Evolutionary conservation across 2,797 vertebrate genomes (phyloP).

Genomic region (Decapterus maruadsi): DNA sequence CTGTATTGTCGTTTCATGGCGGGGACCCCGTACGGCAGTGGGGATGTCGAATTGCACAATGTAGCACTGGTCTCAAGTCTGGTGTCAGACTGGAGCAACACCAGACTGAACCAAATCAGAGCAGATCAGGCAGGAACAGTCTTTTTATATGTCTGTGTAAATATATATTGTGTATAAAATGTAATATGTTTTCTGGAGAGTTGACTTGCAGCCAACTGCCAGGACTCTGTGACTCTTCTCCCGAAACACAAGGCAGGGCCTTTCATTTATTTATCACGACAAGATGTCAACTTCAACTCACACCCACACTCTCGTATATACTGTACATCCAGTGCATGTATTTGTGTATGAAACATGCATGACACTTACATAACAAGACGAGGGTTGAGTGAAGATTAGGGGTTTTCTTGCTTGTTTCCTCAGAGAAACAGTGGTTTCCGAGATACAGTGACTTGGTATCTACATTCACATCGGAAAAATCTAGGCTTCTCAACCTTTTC

Average conservation of each 20-base stretch:
- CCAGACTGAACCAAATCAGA: slow-evolving; percentile 47
- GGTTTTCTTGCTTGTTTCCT: slow-evolving; percentile 30
- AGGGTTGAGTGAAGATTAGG: slow-evolving; percentile 1
- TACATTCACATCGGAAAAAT: background rate
- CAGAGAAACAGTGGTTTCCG: slow-evolving; percentile 53
- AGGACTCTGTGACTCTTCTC: slow-evolving; percentile 63
- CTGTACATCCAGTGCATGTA: slow-evolving; percentile 66
- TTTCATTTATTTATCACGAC: slow-evolving; percentile 81
- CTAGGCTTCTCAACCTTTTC: background rate
- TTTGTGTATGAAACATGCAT: slow-evolving; percentile 80
- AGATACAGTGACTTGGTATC: slow-evolving; percentile 1
- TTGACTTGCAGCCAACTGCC: slow-evolving; percentile 58
- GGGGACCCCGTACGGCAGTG: slow-evolving; percentile 22
- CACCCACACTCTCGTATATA: slow-evolving; percentile 57
- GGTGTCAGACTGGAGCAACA: slow-evolving; percentile 35
- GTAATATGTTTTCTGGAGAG: slow-evolving; percentile 44
- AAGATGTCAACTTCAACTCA: slow-evolving; percentile 70
- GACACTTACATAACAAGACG: slow-evolving; percentile 64
- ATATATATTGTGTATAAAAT: slow-evolving; percentile 56
- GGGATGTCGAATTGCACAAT: slow-evolving; percentile 70
- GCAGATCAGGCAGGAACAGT: slow-evolving; percentile 50
- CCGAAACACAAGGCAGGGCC: slow-evolving; percentile 69
- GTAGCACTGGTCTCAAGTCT: slow-evolving; percentile 71
- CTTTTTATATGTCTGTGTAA: slow-evolving; percentile 42
- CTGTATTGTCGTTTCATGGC: slow-evolving; percentile 23